Percentiles rank a stretch among this genome's conserved stretches.
phyloP scores from a whole-genome alignment of 2,797 vertebrate genomes.

The Acanthiza pusilla region DNA sequence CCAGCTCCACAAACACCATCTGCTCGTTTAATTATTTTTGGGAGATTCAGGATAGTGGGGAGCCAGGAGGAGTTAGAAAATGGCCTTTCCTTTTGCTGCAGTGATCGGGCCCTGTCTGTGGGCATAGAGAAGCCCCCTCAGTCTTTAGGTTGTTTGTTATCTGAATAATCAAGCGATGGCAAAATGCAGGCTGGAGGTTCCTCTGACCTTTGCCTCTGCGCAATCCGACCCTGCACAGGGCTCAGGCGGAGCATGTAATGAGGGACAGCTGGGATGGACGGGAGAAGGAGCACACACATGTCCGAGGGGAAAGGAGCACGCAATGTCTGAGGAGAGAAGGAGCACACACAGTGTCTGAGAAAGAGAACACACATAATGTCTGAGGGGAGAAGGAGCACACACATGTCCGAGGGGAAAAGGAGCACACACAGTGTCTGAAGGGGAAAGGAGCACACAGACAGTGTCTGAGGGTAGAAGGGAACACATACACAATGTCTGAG shows the following conservation, averaged over 20 bases:
- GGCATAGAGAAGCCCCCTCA: background rate
- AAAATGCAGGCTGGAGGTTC: slow-evolving; percentile 30
- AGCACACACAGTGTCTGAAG: too few relatives aligned
- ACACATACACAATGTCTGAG: too few relatives aligned
- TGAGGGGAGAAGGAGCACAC: too few relatives aligned
- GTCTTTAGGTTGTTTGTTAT: background rate
- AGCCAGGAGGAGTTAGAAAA: background rate
- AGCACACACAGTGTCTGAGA: too few relatives aligned
- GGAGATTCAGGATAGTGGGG: background rate
- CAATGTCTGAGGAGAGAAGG: background rate
- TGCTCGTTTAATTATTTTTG: background rate
- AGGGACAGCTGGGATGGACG: slow-evolving; percentile 52
- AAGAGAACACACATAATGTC: too few relatives aligned
- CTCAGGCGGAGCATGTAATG: slow-evolving; percentile 59
- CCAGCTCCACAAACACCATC: background rate
- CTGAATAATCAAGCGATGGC: slow-evolving; percentile 14
- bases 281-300: background rate
- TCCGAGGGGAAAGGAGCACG: background rate
- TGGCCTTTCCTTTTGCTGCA: background rate
- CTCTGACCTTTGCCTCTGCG: slow-evolving; percentile 41
- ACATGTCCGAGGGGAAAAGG: too few relatives aligned
- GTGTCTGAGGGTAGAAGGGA: background rate
- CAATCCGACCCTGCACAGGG: background rate
- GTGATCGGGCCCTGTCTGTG: background rate
- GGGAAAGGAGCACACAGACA: too few relatives aligned